Evolutionary conservation across 1,140 invertebrate genomes (phyloP).

Genomic region (Asbolus verrucosus): DNA sequence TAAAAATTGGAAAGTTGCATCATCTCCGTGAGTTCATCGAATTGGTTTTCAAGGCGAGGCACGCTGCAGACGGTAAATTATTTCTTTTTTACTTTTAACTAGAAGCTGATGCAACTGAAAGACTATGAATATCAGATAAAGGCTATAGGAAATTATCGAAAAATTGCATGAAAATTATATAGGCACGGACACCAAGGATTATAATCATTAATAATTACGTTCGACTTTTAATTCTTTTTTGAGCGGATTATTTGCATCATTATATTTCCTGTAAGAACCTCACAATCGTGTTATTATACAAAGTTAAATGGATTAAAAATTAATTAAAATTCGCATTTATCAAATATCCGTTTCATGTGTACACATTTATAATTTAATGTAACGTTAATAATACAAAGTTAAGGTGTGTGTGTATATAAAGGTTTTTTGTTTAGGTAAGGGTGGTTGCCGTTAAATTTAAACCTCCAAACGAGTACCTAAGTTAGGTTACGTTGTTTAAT

Average conservation of each 20-base stretch:
- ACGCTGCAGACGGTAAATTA: conserved; percentile 15
- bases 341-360: not conserved
- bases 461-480: conserved; percentile 1
- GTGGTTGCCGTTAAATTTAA: conserved; percentile 10
- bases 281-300: not conserved
- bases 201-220: conserved; percentile 22
- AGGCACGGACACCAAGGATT: conserved; percentile 6
- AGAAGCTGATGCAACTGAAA: conserved; percentile 25
- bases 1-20: conserved; percentile 17
- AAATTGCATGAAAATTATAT: conserved; percentile 29
- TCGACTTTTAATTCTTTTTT: not conserved
- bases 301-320: conserved; percentile 3
- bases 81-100: conserved; percentile 26
- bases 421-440: conserved; percentile 11
- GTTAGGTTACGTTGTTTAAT: conserved; percentile 9
- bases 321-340: not conserved
- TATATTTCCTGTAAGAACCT: conserved; percentile 1
- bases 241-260: not conserved
- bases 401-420: no score
- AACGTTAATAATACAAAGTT: no score
- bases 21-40: conserved; percentile 24
- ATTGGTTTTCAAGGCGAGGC: conserved; percentile 29
- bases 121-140: conserved; percentile 27
- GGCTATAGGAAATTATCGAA: conserved; percentile 30
- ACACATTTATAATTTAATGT: no score